Base-by-base conservation (phyloP, 1,140 invertebrate species). In the Globodera ellingtonae region DNA sequence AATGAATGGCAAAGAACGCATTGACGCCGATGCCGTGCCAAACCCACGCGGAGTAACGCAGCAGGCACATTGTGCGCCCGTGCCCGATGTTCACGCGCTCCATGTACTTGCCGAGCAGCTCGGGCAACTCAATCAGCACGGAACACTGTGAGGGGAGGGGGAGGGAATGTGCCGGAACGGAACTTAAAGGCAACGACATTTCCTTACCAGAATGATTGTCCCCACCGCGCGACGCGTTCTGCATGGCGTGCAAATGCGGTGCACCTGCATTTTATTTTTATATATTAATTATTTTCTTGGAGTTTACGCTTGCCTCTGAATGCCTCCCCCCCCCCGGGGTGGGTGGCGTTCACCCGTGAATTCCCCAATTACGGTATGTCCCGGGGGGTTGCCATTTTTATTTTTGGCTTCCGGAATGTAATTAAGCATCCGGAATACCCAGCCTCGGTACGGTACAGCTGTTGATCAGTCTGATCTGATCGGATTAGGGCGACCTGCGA, bases 101-200 rank as follows among this genome's bases (percentile, higher is more conserved):
- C 65, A 81, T 82, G 72, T 81, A 85, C 75, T 83, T 87, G 24
- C 86, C 84, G 46, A 87, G 48, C 47, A 88, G 47, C 35, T 88
- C 86, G 5, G 86, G 86, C 21, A 87, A 21, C 72, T 79, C 81
- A 10, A 79, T 82, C 21, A 89, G 50, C 62, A 86, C 83, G 35
- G 85, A 81, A 44, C 79, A 78, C 85, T 86, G 79, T 72, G 85
- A 67, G 50, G 50, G 50, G 13, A 52, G 50, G 50, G 50, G 13
- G 50, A 52, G 50, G 50, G 50, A 52, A 52, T 9, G 50, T 52
- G 50, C 50, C 50, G 50, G 13, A 4, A 52, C 7, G 50, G 50
- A 52, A 52, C 7, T 52, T 52, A 52, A 52, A 52, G 35, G 35
- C 35, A 35, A 35, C 0, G 35, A 35, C 35, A 35, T 35, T 52